Conservation (phyloP, 1,140 invertebrate species). For the Meloidogyne exigua region DNA sequence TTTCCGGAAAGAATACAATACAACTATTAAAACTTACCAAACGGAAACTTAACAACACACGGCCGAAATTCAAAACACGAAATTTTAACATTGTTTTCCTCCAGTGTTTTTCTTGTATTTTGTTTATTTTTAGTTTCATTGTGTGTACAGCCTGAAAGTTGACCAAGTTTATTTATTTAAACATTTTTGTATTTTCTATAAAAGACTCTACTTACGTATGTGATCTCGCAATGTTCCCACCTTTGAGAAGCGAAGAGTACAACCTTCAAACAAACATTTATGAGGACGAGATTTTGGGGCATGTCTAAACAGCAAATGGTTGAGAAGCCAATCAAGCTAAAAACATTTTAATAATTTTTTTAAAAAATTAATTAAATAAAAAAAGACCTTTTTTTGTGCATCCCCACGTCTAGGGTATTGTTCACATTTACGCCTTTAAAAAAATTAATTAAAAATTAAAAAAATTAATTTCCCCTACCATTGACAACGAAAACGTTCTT, state of each 20-base stretch:
- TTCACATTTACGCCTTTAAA: slow-evolving; percentile 17
- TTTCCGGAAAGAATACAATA: not conserved
- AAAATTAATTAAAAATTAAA: not conserved
- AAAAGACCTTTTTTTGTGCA: slow-evolving; percentile 24
- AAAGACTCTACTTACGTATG: too few species aligned
- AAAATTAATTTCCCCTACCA: not conserved
- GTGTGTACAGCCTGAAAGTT: too few species aligned
- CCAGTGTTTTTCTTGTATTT: not conserved
- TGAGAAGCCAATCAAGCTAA: slow-evolving; percentile 23
- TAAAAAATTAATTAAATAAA: too few species aligned
- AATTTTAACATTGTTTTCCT: not conserved
- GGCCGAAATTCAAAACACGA: slow-evolving; percentile 19
- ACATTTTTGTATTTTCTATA: too few species aligned
- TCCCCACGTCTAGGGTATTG: slow-evolving; percentile 11
- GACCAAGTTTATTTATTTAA: too few species aligned
- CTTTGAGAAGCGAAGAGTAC: slow-evolving; percentile 5
- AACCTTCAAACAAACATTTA: slow-evolving; percentile 18
- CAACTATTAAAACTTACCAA: slow-evolving; percentile 14
- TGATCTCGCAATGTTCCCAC: slow-evolving; percentile 13
- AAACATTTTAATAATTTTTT: not conserved
- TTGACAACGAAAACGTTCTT: slow-evolving; percentile 5
- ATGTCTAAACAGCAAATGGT: slow-evolving; percentile 7
- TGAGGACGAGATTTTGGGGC: slow-evolving; percentile 17
- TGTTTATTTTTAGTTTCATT: not conserved
- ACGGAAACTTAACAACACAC: not conserved